Base-by-base conservation (phyloP, 2,888 invertebrate species). In the Parnassius smintheus region DNA sequence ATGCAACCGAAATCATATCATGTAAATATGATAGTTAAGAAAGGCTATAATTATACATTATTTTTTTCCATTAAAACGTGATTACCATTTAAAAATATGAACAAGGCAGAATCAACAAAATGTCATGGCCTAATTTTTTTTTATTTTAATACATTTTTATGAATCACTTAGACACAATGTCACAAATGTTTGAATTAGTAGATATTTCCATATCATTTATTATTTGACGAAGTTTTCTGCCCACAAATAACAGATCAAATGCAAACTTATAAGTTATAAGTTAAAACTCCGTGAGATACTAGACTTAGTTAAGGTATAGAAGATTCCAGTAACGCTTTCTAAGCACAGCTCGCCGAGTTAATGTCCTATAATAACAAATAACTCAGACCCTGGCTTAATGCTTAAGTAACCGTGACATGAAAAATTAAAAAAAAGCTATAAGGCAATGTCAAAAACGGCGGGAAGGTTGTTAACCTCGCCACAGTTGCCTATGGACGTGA, bases 381-480 rank as follows among this genome's bases (percentile, higher is more conserved):
- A 48, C 44, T 41, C 18, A 50, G 44, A 2, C 11, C 11, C 13
- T 53, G 62, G 48, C 56, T 13, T 48, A 42, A 62, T 18, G 59
- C 42, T 59, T 59, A 55, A 51, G 63, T 57, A 52, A 60, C 44
- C 63, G 42, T 25, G 22, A 10, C 50, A 46, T 35, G 41, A 22
- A 54, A 13, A 54, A 12, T 13, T 11, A 10, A 56, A 63, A 63
- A 63, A 62, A 62, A 51, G n/a, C 11, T 44, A 56, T 59, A 59
- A 51, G 56, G 52, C 63, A 63, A 55, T 41, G 63, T 54, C 58
- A 62, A 59, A 65, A 69, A 73, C 67, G 69, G 71, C 75, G 65
- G 64, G 64, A 64, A 69, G 75, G 71, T 72, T 69, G 65, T 69
- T 71, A 70, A 74, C 68, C 70, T 65, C 61, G 9, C 62, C 13